Conservation (phyloP, 2,888 invertebrate species). For the Platycnemis pennipes region DNA sequence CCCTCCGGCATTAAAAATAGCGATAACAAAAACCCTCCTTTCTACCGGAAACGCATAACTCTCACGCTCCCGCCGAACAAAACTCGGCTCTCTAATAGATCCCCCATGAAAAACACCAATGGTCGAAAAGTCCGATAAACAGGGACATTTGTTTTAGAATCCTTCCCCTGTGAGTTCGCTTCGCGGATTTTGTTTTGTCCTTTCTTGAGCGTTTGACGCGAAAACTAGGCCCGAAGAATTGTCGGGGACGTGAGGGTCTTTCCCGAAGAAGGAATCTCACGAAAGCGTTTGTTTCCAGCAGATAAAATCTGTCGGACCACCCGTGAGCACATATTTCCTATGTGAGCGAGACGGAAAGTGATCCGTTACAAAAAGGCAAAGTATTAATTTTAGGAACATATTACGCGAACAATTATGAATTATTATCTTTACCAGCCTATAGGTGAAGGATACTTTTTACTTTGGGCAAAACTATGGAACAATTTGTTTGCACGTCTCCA, state of each 20-base stretch:
- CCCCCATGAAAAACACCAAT: slow-evolving; percentile 19
- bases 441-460: too few species aligned
- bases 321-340: too few species aligned
- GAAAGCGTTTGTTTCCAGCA: not conserved
- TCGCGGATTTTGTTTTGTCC: not conserved
- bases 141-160: slow-evolving; percentile 6
- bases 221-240: not conserved
- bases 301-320: not conserved
- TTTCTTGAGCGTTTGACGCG: not conserved
- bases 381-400: too few species aligned
- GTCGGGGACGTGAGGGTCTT: not conserved
- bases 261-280: not conserved
- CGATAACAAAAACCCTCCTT: slow-evolving; percentile 39
- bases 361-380: too few species aligned
- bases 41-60: slow-evolving; percentile 36
- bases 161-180: not conserved
- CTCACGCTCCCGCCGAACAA: slow-evolving; percentile 17
- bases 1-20: slow-evolving; percentile 30
- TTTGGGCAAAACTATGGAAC: too few species aligned
- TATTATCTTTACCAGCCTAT: too few species aligned
- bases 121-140: slow-evolving; percentile 36
- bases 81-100: slow-evolving; percentile 20
- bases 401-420: too few species aligned
- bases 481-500: too few species aligned
- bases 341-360: too few species aligned